Evolutionary conservation across 1,140 invertebrate species (phyloP), one percentile per base, ranked within the genome.

Genomic region (Drosophila santomea): DNA sequence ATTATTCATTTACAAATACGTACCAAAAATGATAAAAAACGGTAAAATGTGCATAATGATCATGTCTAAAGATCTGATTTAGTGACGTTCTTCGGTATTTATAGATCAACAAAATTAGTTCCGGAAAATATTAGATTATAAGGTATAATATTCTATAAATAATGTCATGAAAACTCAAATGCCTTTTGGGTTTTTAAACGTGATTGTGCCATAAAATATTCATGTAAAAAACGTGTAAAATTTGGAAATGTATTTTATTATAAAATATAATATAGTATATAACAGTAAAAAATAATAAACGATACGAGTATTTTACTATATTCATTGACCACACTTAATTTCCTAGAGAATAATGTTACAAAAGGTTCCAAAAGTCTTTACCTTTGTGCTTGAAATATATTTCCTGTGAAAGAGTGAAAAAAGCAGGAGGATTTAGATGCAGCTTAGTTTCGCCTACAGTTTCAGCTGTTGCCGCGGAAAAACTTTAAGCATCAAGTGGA

Each of bases 401-500:
- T 15, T 10, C 11, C 1, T 14, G 23, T 5, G 20, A 59, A 23
- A 32, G 17, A 14, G 12, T 14, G 23, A 6, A n/a, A 39, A 11
- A 39, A n/a, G 36, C 8, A 23, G 59, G 36, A 12, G 38, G 20
- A 63, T 10, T 43, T 63, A 48, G 20, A 10, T 23, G 45, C 12
- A 28, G 35, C 20, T 35, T 44, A 54, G 54, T 57, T 48, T 56
- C 64, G 35, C 56, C 36, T 50, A 50, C 59, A 50, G 64, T 59
- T 61, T 76, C 83, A 88, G 72, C 84, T 89, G 83, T 55, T 58
- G 66, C 73, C 60, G 50, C 28, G 50, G 47, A 48, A 51, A 88
- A 89, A 88, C 66, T 89, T 88, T 63, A 72, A 63, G 76, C 84
- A 89, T 89, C 84, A 84, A 88, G 80, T 89, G 80, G 56, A 68